Conservation (phyloP, 2,888 invertebrate species). For the Carpatolechia fugitivella region DNA sequence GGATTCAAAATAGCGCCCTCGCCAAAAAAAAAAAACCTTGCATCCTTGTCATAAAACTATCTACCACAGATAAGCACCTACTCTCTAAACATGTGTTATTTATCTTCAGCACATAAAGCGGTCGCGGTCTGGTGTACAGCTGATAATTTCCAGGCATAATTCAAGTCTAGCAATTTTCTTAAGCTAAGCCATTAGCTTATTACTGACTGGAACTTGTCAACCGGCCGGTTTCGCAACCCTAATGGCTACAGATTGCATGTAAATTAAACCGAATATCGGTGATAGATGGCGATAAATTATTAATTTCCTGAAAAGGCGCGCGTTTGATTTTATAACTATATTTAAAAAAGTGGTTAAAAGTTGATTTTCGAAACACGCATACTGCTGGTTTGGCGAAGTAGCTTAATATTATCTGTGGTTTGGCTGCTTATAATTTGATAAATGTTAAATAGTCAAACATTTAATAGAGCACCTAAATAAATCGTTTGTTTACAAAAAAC, state of each 20-base stretch:
- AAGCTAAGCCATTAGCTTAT: conserved; percentile 35
- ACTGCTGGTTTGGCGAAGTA: too few relatives aligned
- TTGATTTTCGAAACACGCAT: not conserved
- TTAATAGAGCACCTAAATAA: too few relatives aligned
- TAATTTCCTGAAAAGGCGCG: not conserved
- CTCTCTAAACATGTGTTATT: not conserved
- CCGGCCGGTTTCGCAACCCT: conserved; percentile 39
- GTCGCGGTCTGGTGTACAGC: conserved; percentile 13
- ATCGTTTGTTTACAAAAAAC: too few relatives aligned
- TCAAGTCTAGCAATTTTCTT: conserved; percentile 33
- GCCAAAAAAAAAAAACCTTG: too few relatives aligned
- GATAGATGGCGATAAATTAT: not conserved
- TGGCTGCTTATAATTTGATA: too few relatives aligned
- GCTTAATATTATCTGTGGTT: too few relatives aligned
- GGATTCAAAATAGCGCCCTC: too few relatives aligned
- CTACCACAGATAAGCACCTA: not conserved
- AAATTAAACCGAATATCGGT: conserved; percentile 35
- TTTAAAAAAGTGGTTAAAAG: not conserved
- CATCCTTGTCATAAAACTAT: too few relatives aligned
- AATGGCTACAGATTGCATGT: conserved; percentile 30
- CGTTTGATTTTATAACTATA: not conserved
- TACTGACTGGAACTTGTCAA: conserved; percentile 24
- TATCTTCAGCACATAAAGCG: conserved; percentile 10
- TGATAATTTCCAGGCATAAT: conserved; percentile 32
- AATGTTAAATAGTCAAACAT: too few relatives aligned